A percentile compares a stretch with the other conserved stretches of the same genome.
phyloP scores from a whole-genome alignment of 1,140 invertebrate species.

The Listronotus bonariensis region DNA sequence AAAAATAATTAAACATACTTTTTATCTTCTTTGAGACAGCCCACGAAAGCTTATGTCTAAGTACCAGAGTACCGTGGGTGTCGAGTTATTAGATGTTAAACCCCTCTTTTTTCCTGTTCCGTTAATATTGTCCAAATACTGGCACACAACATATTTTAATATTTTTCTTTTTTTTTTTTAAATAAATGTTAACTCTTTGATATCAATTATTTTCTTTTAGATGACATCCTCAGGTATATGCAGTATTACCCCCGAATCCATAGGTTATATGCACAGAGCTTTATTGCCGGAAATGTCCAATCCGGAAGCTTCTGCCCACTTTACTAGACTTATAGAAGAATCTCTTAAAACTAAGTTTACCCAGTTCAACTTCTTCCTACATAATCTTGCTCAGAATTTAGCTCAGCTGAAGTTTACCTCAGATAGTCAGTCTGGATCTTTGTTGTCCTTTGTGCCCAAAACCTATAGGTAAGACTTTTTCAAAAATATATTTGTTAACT shows the following conservation, averaged over 20 bases:
- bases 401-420: constrained; percentile 90
- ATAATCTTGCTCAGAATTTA: constrained; percentile 90
- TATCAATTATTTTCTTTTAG: constrained; percentile 55
- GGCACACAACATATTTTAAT: no score
- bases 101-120: no score
- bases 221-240: constrained; percentile 95
- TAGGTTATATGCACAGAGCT: constrained; percentile 89
- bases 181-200: neutral
- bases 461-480: constrained; percentile 82
- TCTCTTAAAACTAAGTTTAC: constrained; percentile 88
- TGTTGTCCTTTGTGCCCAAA: constrained; percentile 92
- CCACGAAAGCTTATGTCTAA: no score
- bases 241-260: constrained; percentile 89
- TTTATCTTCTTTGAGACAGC: no score
- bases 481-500: constrained; percentile 6
- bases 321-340: constrained; percentile 90
- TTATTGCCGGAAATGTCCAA: constrained; percentile 85
- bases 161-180: no score
- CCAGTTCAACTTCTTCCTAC: constrained; percentile 97
- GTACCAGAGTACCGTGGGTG: no score
- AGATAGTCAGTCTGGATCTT: constrained; percentile 79
- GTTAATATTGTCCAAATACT: no score
- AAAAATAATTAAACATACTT: no score
- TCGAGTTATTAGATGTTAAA: no score
- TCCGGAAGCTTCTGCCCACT: constrained; percentile 91